Evolutionary conservation across 2,797 vertebrate genomes (phyloP), one percentile per base, ranked within the genome.

Genomic region (Siniperca undulata): DNA sequence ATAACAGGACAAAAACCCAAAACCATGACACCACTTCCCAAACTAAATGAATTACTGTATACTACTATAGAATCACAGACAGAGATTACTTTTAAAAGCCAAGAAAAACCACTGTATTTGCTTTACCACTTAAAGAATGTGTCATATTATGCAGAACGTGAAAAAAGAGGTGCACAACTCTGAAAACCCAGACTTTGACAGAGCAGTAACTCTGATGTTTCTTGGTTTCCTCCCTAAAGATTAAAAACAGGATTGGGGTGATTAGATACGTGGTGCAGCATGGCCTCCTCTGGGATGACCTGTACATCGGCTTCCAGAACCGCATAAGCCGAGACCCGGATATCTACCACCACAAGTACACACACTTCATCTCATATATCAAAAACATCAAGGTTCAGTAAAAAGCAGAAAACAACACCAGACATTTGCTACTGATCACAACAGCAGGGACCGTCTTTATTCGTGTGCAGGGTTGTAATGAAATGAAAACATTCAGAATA

Each of bases 261-360:
- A 95, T 97, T 82, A 95, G 96, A 42, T 71, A 95, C 0, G 82
- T 95, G 70, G 96, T 96, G 78, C 92, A 93, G 80, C 92, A 96
- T 0, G 96, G 96, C 0, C 83, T 94, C 4, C 95, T 97, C 22
- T 97, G 96, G 96, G 96, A 96, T 14, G 93, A 96, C 60, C 87
- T 97, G 36, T 97, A 97, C 80, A 97, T 97, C n/a, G 96, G 96
- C 81, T 97, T 96, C 88, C 96, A 97, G 90, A 97, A 95, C 70
- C 89, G 93, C 74, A 89, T 97, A 38, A 94, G 88, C 85, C 80
- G 96, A 78, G 92, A 96, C 30, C 97, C 96, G 3, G 96, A 97
- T 69, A 66, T 95, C 79, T 97, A 97, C 85, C 96, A 96, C 78
- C 96, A 97, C 85, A 94, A 92, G 96, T 97, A 93, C 88, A 2